Base-by-base conservation (phyloP, 2,797 vertebrate genomes). In the Rousettus madagascariensis region DNA sequence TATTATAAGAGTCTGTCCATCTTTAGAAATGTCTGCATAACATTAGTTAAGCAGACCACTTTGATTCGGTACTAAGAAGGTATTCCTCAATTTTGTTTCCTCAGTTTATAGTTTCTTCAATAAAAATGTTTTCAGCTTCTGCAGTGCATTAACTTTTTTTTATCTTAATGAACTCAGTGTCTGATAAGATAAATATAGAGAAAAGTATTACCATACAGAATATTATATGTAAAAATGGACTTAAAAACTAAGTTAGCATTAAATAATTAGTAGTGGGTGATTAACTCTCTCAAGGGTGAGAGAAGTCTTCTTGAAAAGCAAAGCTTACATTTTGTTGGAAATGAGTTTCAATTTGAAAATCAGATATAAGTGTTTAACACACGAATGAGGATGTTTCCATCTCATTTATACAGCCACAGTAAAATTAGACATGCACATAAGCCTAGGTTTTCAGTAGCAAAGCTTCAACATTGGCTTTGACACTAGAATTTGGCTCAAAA, bases 301-400 rank as follows among this genome's bases (percentile, higher is more conserved):
- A 66, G 4, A 15, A 22, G 24, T 71, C 87, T 79, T 85, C 16
- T 10, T 79, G 20, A 33, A 43, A 46, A 59, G 41, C 24, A 84
- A 93, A 86, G 30, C 20, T 69, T 79, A 86, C 15, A 8, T 61
- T 86, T 89, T 49, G 17, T 17, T 36, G 12, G 51, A 17, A 85
- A 90, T 63, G 28, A 80, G 17, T 6, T 87, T 95, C 26, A 68
- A 43, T 49, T 65, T 92, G 36, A 83, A 94, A 91, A 55, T 53
- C 33, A 63, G n/a, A 15, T 84, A 53, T n/a, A 55, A 80, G 16
- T 30, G 33, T 49, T 57, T 77, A 61, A 72, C 30, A 63, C 1
- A 90, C 11, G 26, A 71, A 9, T 38, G 20, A 61, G 0, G 15
- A 33, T 59, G 20, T 66, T 86, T 65, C 26, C 6, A 80, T 0